Evolutionary conservation across 2,888 invertebrate genomes (phyloP).

Genomic region (Eupelmus urozonus): DNA sequence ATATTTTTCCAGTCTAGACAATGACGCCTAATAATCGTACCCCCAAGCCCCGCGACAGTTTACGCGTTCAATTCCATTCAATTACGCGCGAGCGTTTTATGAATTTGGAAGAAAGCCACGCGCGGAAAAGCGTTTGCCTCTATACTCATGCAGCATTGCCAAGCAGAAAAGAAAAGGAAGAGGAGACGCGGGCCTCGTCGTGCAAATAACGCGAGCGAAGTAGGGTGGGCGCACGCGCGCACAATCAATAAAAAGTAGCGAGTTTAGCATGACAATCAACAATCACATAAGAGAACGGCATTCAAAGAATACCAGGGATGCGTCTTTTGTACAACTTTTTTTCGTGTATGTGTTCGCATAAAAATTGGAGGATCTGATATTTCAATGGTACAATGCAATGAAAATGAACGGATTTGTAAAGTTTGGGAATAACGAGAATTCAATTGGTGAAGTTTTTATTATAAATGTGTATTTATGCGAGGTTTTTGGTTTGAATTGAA

Average conservation of each 20-base stretch:
- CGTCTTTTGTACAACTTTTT: constrained; percentile 22
- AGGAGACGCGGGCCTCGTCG: constrained; percentile 65
- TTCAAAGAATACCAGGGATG: constrained; percentile 37
- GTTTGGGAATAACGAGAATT: not conserved
- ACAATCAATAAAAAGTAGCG: constrained; percentile 58
- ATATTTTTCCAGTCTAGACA: constrained; percentile 46
- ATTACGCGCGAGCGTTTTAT: constrained; percentile 57
- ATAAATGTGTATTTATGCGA: too few relatives aligned
- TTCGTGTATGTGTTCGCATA: constrained; percentile 18
- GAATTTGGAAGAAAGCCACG: constrained; percentile 60
- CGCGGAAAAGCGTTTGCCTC: constrained; percentile 45
- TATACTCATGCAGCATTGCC: too few relatives aligned
- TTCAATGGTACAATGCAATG: constrained; percentile 20
- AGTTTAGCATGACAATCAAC: constrained; percentile 74
- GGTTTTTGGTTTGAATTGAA: too few relatives aligned
- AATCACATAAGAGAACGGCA: constrained; percentile 70
- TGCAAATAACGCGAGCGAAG: constrained; percentile 66
- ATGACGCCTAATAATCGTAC: constrained; percentile 41
- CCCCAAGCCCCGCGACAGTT: constrained; percentile 28
- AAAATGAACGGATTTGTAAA: not conserved
- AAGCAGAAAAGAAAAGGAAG: constrained; percentile 52
- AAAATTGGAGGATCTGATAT: constrained; percentile 16
- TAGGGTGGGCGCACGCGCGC: constrained; percentile 19
- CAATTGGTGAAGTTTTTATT: too few relatives aligned
- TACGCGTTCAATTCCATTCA: constrained; percentile 53